Conservation (phyloP, 1,140 invertebrate genomes). For the Ceratoteleas bidentatus region DNA sequence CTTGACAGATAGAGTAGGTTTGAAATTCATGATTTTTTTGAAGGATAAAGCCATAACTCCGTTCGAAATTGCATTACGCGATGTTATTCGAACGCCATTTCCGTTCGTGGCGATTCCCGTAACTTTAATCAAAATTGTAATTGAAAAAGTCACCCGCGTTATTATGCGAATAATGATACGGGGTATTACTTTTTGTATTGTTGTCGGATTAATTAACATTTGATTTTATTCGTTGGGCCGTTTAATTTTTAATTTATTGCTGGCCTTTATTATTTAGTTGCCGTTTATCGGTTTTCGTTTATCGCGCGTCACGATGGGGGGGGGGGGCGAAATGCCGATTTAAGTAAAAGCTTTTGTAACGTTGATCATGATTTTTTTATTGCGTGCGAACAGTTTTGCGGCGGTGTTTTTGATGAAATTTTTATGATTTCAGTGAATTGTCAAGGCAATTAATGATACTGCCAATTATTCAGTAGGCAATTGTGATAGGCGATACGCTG, state of each 20-base stretch:
- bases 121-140: constrained; percentile 50
- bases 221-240: neutral
- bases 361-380: no score
- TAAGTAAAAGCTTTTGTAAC: no score
- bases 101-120: constrained; percentile 34
- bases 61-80: constrained; percentile 47
- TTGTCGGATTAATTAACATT: constrained; percentile 2
- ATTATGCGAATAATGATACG: constrained; percentile 27
- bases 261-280: neutral
- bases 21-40: constrained; percentile 47
- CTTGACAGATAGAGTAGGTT: constrained; percentile 48
- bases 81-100: constrained; percentile 51
- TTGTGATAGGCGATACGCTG: no score
- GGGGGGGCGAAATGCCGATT: no score
- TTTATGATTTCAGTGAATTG: no score
- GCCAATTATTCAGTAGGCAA: no score
- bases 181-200: constrained; percentile 7
- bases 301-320: no score
- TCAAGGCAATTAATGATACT: no score
- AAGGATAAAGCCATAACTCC: constrained; percentile 51
- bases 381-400: no score
- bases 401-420: no score
- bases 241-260: neutral
- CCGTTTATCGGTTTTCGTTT: neutral
- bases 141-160: constrained; percentile 46